A percentile compares a stretch with the other conserved stretches of the same genome.
These are phyloP conservation scores for Pachymerium ferrugineum DNA, from an alignment of 2,888 invertebrate genomes.

Conservation along the genomic window DNA sequence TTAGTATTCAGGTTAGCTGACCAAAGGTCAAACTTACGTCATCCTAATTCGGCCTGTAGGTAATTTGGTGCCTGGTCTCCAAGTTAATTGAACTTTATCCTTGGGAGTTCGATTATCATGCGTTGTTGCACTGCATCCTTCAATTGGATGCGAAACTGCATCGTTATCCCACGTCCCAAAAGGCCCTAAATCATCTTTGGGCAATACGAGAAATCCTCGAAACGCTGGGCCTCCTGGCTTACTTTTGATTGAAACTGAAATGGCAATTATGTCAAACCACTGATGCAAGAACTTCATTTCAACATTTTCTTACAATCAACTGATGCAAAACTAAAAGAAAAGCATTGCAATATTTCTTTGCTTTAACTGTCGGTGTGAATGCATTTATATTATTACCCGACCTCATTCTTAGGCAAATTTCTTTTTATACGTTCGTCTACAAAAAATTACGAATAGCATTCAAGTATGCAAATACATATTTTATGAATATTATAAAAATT, in stretches of 20 bases:
- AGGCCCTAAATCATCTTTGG: background rate
- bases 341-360: background rate
- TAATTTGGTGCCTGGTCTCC: background rate
- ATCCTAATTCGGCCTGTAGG: slow-evolving; percentile 6
- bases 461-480: too few species aligned
- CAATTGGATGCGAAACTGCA: background rate
- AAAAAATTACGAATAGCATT: too few species aligned
- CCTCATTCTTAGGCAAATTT: too few species aligned
- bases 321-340: background rate
- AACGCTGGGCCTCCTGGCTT: background rate
- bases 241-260: slow-evolving; percentile 12
- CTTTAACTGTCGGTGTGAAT: background rate
- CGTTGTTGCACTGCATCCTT: background rate
- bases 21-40: background rate
- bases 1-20: background rate
- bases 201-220: slow-evolving; percentile 14
- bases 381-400: background rate
- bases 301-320: background rate
- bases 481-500: too few species aligned
- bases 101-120: background rate
- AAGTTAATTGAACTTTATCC: background rate
- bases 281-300: background rate
- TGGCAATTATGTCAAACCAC: background rate
- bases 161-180: slow-evolving; percentile 30
- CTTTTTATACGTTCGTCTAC: too few species aligned